phyloP scores from a whole-genome alignment of 2,113 vertebrate genomes.

The Isurus oxyrinchus region DNA sequence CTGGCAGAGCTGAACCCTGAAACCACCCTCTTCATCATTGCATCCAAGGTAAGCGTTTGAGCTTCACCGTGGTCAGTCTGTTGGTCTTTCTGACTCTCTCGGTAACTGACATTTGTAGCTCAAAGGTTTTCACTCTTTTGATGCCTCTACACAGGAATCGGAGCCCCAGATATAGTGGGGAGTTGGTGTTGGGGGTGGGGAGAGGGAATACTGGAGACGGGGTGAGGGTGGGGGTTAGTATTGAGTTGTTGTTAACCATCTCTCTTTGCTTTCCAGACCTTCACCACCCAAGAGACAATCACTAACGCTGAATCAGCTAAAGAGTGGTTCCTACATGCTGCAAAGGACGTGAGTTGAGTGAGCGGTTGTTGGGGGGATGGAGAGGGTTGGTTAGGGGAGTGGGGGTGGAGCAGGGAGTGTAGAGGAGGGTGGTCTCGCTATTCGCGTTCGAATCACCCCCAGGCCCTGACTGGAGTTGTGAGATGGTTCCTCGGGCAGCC shows the following conservation, averaged over 20 bases:
- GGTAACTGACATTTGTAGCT: no score
- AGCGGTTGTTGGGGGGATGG: no score
- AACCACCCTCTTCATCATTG: constrained; percentile 85
- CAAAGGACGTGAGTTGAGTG: constrained; percentile 73
- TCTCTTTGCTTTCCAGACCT: constrained; percentile 64
- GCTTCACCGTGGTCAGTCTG: background rate
- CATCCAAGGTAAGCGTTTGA: constrained; percentile 77
- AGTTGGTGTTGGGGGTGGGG: no score
- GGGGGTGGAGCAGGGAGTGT: accelerated
- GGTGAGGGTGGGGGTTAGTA: no score
- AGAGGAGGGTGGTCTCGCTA: background rate
- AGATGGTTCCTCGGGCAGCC: background rate
- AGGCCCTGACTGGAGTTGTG: background rate
- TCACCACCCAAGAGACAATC: constrained; percentile 98
- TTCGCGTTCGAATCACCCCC: no score
- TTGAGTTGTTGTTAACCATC: background rate
- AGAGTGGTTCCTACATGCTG: constrained; percentile 81
- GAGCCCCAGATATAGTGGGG: no score
- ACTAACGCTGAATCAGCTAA: constrained; percentile 92
- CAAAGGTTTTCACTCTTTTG: no score
- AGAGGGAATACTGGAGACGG: no score
- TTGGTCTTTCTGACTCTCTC: no score
- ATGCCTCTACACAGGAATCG: no score
- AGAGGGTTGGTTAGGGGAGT: no score
- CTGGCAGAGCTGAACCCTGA: constrained; percentile 78